These are phyloP conservation scores for Pocota personata DNA, from an alignment of 2,888 invertebrate genomes.

Conservation along the genomic window DNA sequence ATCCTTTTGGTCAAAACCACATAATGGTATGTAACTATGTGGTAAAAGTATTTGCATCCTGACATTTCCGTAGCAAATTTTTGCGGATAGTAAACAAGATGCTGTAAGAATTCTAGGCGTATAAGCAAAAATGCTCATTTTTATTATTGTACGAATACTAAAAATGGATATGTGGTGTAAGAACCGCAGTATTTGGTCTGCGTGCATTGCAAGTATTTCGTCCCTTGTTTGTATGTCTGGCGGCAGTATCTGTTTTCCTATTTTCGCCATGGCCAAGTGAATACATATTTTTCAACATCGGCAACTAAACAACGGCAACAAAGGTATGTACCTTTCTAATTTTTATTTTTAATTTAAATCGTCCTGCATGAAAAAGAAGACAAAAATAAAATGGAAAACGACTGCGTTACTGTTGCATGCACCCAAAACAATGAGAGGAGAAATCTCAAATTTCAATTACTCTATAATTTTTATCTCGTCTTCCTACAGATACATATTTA, in stretches of 20 bases:
- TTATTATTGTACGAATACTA: not conserved
- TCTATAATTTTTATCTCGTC: conserved; percentile 22
- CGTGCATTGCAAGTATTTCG: not conserved
- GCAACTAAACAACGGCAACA: conserved; percentile 5
- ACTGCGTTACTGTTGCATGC: conserved; percentile 24
- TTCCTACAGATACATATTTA: not conserved
- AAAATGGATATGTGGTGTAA: conserved; percentile 2
- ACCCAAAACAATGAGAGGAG: conserved; percentile 64
- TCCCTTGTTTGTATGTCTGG: not conserved
- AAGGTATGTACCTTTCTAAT: conserved; percentile 12
- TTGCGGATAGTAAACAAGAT: conserved; percentile 15
- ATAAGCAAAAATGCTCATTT: not conserved
- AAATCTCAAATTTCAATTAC: conserved; percentile 63
- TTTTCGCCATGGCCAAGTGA: not conserved
- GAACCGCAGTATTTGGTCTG: conserved; percentile 19
- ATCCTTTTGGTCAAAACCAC: not conserved
- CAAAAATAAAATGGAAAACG: conserved; percentile 29
- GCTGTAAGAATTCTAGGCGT: conserved; percentile 6
- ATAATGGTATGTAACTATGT: conserved; percentile 16
- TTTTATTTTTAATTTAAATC: conserved; percentile 52
- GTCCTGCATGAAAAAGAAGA: conserved; percentile 7
- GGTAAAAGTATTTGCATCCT: conserved; percentile 12
- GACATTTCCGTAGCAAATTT: conserved; percentile 13
- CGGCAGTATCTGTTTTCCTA: not conserved
- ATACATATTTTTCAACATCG: conserved; percentile 28